phyloP scores from a whole-genome alignment of 2,888 invertebrate species.

The Malacosoma neustria region DNA sequence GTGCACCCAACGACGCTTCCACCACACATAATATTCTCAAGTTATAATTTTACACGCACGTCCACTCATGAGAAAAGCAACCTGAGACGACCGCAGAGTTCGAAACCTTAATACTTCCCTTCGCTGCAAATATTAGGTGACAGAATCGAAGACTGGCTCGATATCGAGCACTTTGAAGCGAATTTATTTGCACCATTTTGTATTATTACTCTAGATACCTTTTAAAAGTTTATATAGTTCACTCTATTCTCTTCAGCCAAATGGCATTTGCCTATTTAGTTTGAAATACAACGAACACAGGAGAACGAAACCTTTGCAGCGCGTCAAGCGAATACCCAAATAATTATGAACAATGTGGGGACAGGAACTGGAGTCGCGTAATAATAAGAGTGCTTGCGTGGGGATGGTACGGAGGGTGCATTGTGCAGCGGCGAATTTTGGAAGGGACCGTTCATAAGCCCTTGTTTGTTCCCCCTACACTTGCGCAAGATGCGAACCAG shows the following conservation, averaged over 20 bases:
- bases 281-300: conserved; percentile 23
- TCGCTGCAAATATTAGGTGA: conserved; percentile 71
- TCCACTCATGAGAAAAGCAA: conserved; percentile 75
- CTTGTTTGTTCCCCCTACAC: conserved; percentile 66
- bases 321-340: conserved; percentile 63
- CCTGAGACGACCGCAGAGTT: conserved; percentile 71
- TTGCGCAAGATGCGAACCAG: conserved; percentile 74
- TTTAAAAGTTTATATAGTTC: conserved; percentile 13
- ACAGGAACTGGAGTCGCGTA: conserved; percentile 66
- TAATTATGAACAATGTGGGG: conserved; percentile 72
- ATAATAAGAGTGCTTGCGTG: conserved; percentile 72
- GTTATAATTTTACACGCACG: conserved; percentile 72
- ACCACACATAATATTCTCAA: conserved; percentile 66
- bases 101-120: conserved; percentile 75
- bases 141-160: conserved; percentile 52
- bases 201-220: conserved; percentile 8
- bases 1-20: conserved; percentile 50
- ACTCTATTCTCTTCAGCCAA: conserved; percentile 6
- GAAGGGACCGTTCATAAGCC: conserved; percentile 67
- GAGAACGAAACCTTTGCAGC: conserved; percentile 40
- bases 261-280: background rate
- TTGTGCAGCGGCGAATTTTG: conserved; percentile 73
- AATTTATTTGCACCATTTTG: conserved; percentile 44
- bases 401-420: conserved; percentile 73
- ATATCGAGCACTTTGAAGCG: conserved; percentile 39